These are phyloP conservation scores for Sphenodon punctatus DNA, from an alignment of 2,797 vertebrate species.

Conservation along the genomic window DNA sequence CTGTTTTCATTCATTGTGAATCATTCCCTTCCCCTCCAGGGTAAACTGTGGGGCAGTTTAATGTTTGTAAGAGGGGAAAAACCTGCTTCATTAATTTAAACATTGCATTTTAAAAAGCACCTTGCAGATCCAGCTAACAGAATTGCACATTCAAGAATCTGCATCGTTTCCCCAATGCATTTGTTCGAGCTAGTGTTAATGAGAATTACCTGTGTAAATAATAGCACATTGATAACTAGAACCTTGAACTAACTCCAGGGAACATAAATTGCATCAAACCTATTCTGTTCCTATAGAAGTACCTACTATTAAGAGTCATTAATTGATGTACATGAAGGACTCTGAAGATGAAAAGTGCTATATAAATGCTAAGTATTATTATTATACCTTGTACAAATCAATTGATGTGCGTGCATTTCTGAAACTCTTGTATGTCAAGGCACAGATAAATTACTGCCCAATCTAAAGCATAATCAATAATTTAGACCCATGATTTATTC, in stretches of 20 bases:
- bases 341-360: not conserved
- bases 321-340: not conserved
- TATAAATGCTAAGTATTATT: not conserved
- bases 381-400: fast-evolving
- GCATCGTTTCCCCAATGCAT: not conserved
- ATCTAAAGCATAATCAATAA: not conserved
- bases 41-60: too few relatives aligned
- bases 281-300: not conserved
- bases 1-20: too few relatives aligned
- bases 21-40: too few relatives aligned
- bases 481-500: not conserved
- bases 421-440: not conserved
- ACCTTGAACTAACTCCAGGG: not conserved
- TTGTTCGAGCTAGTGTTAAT: not conserved
- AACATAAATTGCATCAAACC: not conserved
- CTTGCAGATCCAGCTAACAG: too few relatives aligned
- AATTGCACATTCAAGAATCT: not conserved
- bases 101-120: too few relatives aligned
- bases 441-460: not conserved
- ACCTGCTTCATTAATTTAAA: too few relatives aligned
- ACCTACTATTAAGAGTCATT: not conserved
- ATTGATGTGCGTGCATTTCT: not conserved
- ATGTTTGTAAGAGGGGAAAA: too few relatives aligned
- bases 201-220: not conserved
- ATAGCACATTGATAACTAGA: not conserved